phyloP scores from a whole-genome alignment of 2,797 vertebrate species.

The Rachycentron canadum region DNA sequence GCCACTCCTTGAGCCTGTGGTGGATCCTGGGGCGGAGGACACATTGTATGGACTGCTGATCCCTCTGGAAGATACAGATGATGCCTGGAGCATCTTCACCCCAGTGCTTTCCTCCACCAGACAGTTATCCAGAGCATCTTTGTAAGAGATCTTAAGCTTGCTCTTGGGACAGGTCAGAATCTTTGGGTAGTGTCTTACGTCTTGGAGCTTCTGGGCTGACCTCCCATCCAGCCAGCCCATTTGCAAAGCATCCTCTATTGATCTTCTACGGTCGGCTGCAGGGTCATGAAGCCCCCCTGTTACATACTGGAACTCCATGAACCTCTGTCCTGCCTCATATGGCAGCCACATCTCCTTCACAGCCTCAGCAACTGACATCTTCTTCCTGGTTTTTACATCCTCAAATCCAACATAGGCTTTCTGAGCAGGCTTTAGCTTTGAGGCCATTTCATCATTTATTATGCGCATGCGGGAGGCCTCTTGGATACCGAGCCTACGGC shows the following conservation, averaged over 20 bases:
- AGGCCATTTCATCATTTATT: conserved; percentile 90
- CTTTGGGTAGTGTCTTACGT: conserved; percentile 89
- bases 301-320: conserved; percentile 94
- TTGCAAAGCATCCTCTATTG: conserved; percentile 89
- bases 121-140: conserved; percentile 93
- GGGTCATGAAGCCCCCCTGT: conserved; percentile 96
- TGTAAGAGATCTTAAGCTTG: conserved; percentile 96
- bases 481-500: conserved; percentile 89
- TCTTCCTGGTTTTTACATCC: conserved; percentile 90
- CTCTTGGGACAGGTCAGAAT: conserved; percentile 96
- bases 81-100: conserved; percentile 92
- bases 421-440: conserved; percentile 92
- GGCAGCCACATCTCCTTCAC: conserved; percentile 96
- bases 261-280: conserved; percentile 88
- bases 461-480: conserved; percentile 89
- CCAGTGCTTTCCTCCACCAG: conserved; percentile 92
- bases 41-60: conserved; percentile 96
- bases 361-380: conserved; percentile 93
- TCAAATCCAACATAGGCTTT: conserved; percentile 95
- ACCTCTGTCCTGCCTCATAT: conserved; percentile 95
- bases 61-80: conserved; percentile 91
- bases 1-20: conserved; percentile 88
- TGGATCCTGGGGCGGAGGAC: conserved; percentile 90
- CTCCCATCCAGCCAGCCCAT: conserved; percentile 91
- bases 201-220: conserved; percentile 90